Conservation (phyloP, 1,140 invertebrate species). For the Drosophila fuyamai region DNA sequence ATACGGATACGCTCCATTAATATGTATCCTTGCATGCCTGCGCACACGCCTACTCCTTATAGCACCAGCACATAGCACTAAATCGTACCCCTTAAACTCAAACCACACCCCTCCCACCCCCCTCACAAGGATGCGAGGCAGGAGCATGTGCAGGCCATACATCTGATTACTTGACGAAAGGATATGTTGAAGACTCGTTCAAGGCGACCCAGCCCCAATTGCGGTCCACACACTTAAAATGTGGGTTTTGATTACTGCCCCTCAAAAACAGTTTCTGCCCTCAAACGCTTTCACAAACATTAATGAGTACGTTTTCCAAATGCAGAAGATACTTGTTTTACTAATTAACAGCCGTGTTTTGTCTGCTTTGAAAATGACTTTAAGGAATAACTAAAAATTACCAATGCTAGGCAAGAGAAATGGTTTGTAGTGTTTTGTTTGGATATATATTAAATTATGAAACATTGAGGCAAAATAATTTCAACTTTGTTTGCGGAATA, state of each 20-base stretch:
- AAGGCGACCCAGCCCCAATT: background rate
- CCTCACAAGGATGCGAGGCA: constrained; percentile 3
- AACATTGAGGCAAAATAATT: too few species aligned
- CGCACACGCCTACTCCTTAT: constrained; percentile 62
- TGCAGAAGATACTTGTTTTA: background rate
- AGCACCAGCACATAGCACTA: constrained; percentile 37
- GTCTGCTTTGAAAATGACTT: background rate
- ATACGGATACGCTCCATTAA: constrained; percentile 81
- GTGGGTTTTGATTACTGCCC: constrained; percentile 19
- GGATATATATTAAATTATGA: too few species aligned
- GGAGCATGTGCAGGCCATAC: constrained; percentile 59
- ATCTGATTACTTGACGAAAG: constrained; percentile 75
- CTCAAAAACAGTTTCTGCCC: constrained; percentile 4
- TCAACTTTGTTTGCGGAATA: too few species aligned
- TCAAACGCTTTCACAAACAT: background rate
- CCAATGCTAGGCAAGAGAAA: background rate
- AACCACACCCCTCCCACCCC: background rate
- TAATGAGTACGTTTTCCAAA: constrained; percentile 6
- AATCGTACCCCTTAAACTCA: constrained; percentile 37
- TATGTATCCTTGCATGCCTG: constrained; percentile 76
- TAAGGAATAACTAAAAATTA: background rate
- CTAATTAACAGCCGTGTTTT: background rate
- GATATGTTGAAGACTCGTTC: constrained; percentile 60
- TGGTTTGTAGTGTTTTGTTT: too few species aligned
- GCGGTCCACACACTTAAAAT: constrained; percentile 15